Conservation (phyloP, 2,113 vertebrate species). For the Corythaixoides concolor region DNA sequence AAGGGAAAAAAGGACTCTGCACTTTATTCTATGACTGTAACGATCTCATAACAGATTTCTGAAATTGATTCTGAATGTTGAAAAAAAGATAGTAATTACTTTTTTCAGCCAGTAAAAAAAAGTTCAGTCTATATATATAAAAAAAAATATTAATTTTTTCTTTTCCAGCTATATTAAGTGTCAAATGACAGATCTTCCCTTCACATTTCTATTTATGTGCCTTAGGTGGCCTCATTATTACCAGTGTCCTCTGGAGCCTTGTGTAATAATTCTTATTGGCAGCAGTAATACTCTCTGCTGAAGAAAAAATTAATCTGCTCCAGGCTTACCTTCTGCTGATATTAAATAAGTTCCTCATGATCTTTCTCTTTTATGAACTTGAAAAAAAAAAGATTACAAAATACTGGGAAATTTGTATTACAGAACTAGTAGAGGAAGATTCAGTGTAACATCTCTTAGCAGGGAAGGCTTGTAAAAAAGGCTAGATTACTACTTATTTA, state of each 20-base stretch:
- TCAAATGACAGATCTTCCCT: background rate
- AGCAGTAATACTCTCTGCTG: background rate
- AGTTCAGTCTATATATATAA: background rate
- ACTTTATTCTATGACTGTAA: background rate
- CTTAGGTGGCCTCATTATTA: constrained; percentile 17
- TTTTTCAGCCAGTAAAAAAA: background rate
- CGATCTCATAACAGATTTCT: background rate
- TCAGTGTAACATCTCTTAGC: background rate
- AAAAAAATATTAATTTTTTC: background rate
- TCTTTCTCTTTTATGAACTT: background rate
- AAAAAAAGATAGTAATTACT: background rate
- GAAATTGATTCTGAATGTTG: background rate
- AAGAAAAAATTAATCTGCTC: constrained; percentile 2
- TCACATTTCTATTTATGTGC: background rate
- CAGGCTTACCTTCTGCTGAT: background rate
- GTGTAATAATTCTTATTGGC: constrained; percentile 10
- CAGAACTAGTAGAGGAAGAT: background rate
- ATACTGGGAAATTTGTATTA: background rate
- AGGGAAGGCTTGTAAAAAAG: background rate
- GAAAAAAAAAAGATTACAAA: background rate
- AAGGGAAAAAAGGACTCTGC: background rate
- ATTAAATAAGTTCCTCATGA: background rate
- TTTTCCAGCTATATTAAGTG: background rate
- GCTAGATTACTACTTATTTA: background rate
- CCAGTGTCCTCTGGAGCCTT: background rate